A percentile compares a stretch with the other conserved stretches of the same genome.
These are phyloP conservation scores for Fistularia commersonii DNA, from an alignment of 2,797 vertebrate species.

Conservation along the genomic window DNA sequence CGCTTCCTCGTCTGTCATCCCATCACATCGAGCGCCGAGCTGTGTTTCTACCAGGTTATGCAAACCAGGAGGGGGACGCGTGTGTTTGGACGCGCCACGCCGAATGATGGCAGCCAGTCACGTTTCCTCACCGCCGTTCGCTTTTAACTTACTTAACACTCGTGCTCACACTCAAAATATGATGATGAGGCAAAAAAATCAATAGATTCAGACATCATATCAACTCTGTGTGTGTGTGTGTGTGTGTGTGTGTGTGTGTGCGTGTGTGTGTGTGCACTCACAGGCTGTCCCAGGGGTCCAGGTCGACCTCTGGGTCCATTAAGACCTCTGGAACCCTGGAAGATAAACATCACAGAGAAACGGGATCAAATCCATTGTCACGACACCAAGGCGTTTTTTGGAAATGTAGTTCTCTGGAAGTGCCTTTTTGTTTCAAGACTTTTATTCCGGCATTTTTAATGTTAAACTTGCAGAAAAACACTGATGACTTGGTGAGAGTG, in stretches of 20 bases:
- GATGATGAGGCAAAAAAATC: too few relatives aligned
- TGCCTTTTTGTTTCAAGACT: too few relatives aligned
- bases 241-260: not conserved
- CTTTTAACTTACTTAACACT: constrained; percentile 26
- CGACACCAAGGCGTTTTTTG: too few relatives aligned
- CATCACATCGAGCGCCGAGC: constrained; percentile 9
- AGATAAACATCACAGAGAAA: constrained; percentile 13
- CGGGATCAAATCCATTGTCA: too few relatives aligned
- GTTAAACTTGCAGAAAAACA: too few relatives aligned
- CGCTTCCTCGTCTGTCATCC: not conserved
- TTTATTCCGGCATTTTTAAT: too few relatives aligned
- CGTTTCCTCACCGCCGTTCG: constrained; percentile 9
- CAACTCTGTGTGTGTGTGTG: not conserved
- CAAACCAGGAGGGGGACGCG: constrained; percentile 14
- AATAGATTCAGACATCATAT: too few relatives aligned
- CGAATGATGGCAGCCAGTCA: constrained; percentile 20
- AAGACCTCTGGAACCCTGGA: constrained; percentile 84
- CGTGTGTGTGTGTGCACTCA: constrained; percentile 62
- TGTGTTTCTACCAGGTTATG: constrained; percentile 11
- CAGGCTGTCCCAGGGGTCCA: constrained; percentile 83
- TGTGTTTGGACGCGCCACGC: constrained; percentile 12
- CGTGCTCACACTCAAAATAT: constrained; percentile 23
- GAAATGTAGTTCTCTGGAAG: too few relatives aligned
- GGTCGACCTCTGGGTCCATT: constrained; percentile 84
- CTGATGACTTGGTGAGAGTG: too few relatives aligned